phyloP scores from a whole-genome alignment of 2,797 vertebrate genomes.

The Danio albolineatus region DNA sequence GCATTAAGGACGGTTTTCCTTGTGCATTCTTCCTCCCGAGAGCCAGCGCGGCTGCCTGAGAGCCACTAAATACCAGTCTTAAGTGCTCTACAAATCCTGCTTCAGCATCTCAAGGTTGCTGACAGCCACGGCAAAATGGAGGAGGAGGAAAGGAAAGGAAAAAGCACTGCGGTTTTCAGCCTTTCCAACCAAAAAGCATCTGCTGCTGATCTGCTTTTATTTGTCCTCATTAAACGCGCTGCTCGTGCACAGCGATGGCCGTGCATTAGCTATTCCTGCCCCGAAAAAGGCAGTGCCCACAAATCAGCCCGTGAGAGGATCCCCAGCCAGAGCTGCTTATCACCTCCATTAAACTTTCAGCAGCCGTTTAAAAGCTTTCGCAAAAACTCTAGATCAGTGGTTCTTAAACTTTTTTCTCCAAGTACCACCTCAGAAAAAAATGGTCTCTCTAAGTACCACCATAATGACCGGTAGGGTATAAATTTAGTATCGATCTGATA shows the following conservation, averaged over 20 bases:
- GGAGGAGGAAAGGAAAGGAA: slow-evolving; percentile 41
- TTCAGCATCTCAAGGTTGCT: slow-evolving; percentile 68
- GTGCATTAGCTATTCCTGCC: slow-evolving; percentile 61
- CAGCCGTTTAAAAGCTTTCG: slow-evolving; percentile 71
- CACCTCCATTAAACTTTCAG: slow-evolving; percentile 75
- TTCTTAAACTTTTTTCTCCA: no score
- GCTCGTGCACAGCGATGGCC: slow-evolving; percentile 54
- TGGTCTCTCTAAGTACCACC: no score
- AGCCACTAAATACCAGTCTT: slow-evolving; percentile 65
- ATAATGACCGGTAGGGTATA: no score
- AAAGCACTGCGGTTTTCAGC: slow-evolving; percentile 64
- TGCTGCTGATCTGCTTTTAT: slow-evolving; percentile 75
- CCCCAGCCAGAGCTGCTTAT: slow-evolving; percentile 72
- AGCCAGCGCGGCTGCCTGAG: slow-evolving; percentile 59
- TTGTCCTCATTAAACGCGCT: slow-evolving; percentile 70
- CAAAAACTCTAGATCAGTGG: slow-evolving; percentile 51
- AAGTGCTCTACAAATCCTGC: slow-evolving; percentile 66
- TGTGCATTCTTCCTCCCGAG: slow-evolving; percentile 59
- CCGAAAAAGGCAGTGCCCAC: slow-evolving; percentile 51
- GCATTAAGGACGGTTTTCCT: slow-evolving; percentile 59
- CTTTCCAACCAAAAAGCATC: slow-evolving; percentile 67
- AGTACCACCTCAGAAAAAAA: no score
- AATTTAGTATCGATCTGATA: no score
- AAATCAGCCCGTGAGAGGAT: slow-evolving; percentile 57
- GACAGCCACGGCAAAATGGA: slow-evolving; percentile 69